These are phyloP conservation scores for Bettongia penicillata DNA, from an alignment of 2,113 vertebrate genomes.

Conservation along the genomic window DNA sequence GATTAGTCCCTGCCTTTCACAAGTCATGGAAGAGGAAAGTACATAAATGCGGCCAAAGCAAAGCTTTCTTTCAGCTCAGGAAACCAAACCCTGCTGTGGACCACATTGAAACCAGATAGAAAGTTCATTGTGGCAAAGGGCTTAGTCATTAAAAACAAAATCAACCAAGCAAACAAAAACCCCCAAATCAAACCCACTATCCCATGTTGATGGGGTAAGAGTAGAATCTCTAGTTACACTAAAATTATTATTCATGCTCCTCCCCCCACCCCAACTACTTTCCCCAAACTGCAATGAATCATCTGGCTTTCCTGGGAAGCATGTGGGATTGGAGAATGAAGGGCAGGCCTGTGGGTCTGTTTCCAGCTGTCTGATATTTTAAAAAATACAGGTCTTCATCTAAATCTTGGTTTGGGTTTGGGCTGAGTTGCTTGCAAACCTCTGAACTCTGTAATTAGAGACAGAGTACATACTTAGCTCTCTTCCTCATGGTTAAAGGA, in stretches of 20 bases:
- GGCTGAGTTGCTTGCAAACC: constrained; percentile 33
- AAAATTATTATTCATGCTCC: not conserved
- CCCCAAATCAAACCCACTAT: not conserved
- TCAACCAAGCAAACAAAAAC: not conserved
- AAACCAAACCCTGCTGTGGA: not conserved
- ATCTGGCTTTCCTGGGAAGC: constrained; percentile 10
- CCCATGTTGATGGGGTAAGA: not conserved
- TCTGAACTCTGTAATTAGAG: constrained; percentile 39
- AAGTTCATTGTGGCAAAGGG: not conserved
- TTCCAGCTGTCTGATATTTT: constrained; percentile 36
- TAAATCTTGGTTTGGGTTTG: constrained; percentile 68
- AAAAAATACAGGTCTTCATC: constrained; percentile 56
- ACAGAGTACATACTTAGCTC: not conserved
- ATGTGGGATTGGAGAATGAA: not conserved
- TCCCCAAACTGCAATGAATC: not conserved
- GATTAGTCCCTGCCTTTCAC: not conserved
- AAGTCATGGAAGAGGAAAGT: not conserved
- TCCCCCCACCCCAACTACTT: not conserved
- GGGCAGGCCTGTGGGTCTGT: not conserved
- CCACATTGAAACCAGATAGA: not conserved
- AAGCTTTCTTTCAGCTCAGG: not conserved
- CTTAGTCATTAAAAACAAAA: not conserved
- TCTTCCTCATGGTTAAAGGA: not conserved
- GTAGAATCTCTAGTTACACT: not conserved
- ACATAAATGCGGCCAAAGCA: not conserved